phyloP scores from a whole-genome alignment of 1,140 invertebrate genomes.

The Drosophila orosa region DNA sequence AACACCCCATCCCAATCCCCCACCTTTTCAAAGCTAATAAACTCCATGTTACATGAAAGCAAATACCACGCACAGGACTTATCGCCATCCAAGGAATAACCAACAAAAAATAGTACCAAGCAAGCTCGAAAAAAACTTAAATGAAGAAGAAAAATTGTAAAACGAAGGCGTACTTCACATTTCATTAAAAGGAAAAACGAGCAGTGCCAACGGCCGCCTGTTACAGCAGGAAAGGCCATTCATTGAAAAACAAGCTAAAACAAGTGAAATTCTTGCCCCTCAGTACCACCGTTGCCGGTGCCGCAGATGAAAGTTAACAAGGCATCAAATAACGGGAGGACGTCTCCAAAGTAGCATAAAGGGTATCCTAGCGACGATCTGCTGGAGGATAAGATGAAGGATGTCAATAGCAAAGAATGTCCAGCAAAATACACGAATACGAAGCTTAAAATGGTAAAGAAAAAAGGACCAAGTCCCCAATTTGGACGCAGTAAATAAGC shows the following conservation, averaged over 20 bases:
- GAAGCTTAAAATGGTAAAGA: slow-evolving; percentile 60
- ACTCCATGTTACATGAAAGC: slow-evolving; percentile 70
- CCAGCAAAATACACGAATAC: slow-evolving; percentile 41
- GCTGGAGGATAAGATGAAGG: slow-evolving; percentile 38
- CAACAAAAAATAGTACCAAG: slow-evolving; percentile 50
- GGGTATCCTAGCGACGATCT: slow-evolving; percentile 77
- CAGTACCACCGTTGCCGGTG: slow-evolving; percentile 12
- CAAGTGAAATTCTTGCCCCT: slow-evolving; percentile 60
- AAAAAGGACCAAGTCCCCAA: slow-evolving; percentile 21
- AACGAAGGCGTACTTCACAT: slow-evolving; percentile 74
- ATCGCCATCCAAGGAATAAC: slow-evolving; percentile 33
- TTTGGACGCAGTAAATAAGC: slow-evolving; percentile 1
- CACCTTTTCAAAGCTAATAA: slow-evolving; percentile 71
- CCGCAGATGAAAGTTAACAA: slow-evolving; percentile 74
- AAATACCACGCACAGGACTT: slow-evolving; percentile 59
- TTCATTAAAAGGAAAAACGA: slow-evolving; percentile 74
- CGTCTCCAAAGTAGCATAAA: slow-evolving; percentile 62
- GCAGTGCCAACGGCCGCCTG: slow-evolving; percentile 53
- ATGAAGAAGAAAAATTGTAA: slow-evolving; percentile 49
- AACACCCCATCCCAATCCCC: slow-evolving; percentile 13
- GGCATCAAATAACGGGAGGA: slow-evolving; percentile 72
- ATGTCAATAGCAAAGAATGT: slow-evolving; percentile 48
- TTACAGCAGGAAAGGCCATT: slow-evolving; percentile 58
- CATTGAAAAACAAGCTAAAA: slow-evolving; percentile 69
- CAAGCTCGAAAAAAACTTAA: slow-evolving; percentile 30